Conservation (phyloP, 2,113 vertebrate genomes). For the Pterocles orientalis region DNA sequence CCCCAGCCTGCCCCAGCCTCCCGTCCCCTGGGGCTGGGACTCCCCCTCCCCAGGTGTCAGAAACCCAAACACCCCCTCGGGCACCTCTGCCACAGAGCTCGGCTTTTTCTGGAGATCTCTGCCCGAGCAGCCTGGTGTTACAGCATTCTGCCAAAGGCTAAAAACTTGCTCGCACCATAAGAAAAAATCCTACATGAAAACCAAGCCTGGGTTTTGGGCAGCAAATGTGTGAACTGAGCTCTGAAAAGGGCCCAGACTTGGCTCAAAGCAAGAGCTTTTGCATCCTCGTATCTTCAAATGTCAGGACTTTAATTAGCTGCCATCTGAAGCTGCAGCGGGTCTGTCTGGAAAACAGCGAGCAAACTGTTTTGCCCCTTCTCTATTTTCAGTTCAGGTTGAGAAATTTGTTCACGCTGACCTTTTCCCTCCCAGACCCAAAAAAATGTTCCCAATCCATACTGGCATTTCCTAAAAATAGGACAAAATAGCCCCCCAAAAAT, state of each 20-base stretch:
- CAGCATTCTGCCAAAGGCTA: not conserved
- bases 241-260: conserved; percentile 53
- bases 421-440: not conserved
- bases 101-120: not conserved
- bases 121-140: not conserved
- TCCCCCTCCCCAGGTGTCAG: not conserved
- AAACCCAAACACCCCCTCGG: not conserved
- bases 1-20: too few species aligned
- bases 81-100: not conserved
- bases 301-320: conserved; percentile 63
- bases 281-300: conserved; percentile 46
- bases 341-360: not conserved
- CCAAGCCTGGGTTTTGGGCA: not conserved
- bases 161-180: not conserved
- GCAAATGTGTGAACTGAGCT: not conserved
- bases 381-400: not conserved
- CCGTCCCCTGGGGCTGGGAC: not conserved
- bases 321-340: conserved; percentile 14
- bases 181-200: not conserved
- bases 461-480: conserved; percentile 31
- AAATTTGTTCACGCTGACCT: conserved; percentile 45
- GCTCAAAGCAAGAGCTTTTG: conserved; percentile 40
- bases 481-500: not conserved
- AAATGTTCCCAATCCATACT: not conserved
- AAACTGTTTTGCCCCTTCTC: not conserved